Conservation (phyloP, 2,113 vertebrate genomes). For the Labeo catla region DNA sequence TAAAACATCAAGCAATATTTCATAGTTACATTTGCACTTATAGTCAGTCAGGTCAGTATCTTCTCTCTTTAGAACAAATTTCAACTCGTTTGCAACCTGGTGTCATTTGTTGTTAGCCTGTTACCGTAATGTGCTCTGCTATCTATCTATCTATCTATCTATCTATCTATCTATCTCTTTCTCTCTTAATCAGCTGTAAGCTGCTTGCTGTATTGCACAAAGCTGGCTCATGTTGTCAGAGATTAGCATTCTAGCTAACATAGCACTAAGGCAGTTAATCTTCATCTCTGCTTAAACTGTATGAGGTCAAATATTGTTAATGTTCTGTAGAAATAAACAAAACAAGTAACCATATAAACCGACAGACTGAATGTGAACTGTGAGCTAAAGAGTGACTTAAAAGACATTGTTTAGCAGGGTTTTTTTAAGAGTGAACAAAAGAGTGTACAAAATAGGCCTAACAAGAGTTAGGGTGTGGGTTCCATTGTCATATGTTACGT, state of each 20-base stretch:
- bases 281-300: constrained; percentile 51
- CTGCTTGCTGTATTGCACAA: constrained; percentile 48
- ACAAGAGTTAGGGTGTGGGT: background rate
- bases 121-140: constrained; percentile 34
- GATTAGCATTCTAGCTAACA: constrained; percentile 32
- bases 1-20: constrained; percentile 1
- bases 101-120: constrained; percentile 40
- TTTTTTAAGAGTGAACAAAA: constrained; percentile 4
- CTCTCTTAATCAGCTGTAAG: constrained; percentile 14
- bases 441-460: constrained; percentile 27
- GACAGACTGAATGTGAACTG: constrained; percentile 82
- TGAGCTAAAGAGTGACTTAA: constrained; percentile 61
- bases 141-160: constrained; percentile 17
- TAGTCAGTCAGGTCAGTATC: constrained; percentile 12
- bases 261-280: constrained; percentile 35
- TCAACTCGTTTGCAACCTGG: constrained; percentile 20
- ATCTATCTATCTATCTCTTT: constrained; percentile 13
- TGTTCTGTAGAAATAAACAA: constrained; percentile 60
- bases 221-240: constrained; percentile 28
- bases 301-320: constrained; percentile 60
- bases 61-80: constrained; percentile 7
- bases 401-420: constrained; percentile 18
- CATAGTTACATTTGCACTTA: background rate
- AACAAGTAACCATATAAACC: constrained; percentile 71
- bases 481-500: constrained; percentile 4